These are phyloP conservation scores for Bombus turneri DNA, from an alignment of 1,140 invertebrate genomes.

Conservation along the genomic window DNA sequence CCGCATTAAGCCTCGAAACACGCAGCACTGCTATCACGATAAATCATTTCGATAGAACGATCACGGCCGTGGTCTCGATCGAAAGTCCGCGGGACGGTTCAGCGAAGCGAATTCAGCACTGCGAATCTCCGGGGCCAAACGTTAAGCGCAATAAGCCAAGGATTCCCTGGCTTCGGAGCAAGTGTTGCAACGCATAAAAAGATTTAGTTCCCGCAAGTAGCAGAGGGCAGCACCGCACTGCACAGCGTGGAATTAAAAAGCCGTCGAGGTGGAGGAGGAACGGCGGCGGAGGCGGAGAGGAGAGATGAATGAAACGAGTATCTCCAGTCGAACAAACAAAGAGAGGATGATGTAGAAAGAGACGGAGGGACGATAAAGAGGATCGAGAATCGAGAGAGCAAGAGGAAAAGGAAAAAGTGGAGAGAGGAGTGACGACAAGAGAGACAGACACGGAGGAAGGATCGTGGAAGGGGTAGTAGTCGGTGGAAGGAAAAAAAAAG, in stretches of 20 bases:
- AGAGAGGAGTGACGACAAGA: background rate
- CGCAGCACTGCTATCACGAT: background rate
- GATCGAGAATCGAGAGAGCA: conserved; percentile 20
- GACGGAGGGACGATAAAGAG: background rate
- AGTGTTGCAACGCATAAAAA: conserved; percentile 65
- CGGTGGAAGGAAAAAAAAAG: conserved; percentile 47
- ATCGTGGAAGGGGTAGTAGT: conserved; percentile 43
- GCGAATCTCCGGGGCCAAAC: background rate
- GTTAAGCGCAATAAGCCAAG: conserved; percentile 17
- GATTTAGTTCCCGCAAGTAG: conserved; percentile 75
- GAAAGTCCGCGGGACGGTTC: background rate
- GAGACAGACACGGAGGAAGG: conserved; percentile 23
- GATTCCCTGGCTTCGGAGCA: conserved; percentile 18
- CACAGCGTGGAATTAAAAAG: conserved; percentile 72
- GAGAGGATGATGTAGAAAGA: conserved; percentile 4
- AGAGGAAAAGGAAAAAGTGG: background rate
- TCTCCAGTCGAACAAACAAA: background rate
- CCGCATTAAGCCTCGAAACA: conserved; percentile 8
- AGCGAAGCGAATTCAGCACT: background rate
- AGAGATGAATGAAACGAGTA: conserved; percentile 64
- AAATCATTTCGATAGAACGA: conserved; percentile 16
- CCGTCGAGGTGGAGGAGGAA: conserved; percentile 40
- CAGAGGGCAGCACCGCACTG: conserved; percentile 80
- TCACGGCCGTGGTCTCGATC: background rate
- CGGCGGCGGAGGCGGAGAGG: conserved; percentile 55